These are phyloP conservation scores for Eucidaris tribuloides DNA, from an alignment of 35 echinoderm and acorn worm species.

Conservation along the genomic window DNA sequence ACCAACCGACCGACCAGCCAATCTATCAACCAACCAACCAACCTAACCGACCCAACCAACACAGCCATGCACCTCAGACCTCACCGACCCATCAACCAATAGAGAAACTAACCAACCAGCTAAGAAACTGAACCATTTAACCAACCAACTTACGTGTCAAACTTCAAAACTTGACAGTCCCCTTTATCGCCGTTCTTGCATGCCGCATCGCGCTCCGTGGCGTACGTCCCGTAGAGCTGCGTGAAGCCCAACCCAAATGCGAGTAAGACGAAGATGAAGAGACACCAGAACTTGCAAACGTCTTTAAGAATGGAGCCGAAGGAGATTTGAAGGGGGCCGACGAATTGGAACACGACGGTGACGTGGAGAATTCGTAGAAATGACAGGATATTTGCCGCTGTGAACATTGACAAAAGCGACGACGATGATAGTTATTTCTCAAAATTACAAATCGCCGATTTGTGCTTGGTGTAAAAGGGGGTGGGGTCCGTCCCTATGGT, in stretches of 20 bases:
- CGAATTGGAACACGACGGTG: conserved; percentile 7
- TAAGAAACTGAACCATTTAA: no score
- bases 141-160: no score
- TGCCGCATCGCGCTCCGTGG: background rate
- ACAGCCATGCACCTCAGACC: no score
- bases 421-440: background rate
- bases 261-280: conserved; percentile 28
- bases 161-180: no score
- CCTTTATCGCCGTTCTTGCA: background rate
- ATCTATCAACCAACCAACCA: no score
- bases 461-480: background rate
- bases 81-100: no score
- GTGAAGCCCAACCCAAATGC: conserved; percentile 63
- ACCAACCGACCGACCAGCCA: no score
- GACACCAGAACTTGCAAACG: conserved; percentile 19
- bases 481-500: no score
- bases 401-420: background rate
- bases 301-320: conserved; percentile 41
- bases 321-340: conserved; percentile 64
- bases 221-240: conserved; percentile 56
- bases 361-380: conserved; percentile 47
- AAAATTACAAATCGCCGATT: background rate
- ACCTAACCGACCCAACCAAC: no score
- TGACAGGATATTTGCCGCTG: conserved; percentile 60
- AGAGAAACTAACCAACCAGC: no score